Percentiles rank a stretch among this genome's conserved stretches.
Conservation (phyloP, 2,797 vertebrate species). For the Lepilemur septentrionalis region DNA sequence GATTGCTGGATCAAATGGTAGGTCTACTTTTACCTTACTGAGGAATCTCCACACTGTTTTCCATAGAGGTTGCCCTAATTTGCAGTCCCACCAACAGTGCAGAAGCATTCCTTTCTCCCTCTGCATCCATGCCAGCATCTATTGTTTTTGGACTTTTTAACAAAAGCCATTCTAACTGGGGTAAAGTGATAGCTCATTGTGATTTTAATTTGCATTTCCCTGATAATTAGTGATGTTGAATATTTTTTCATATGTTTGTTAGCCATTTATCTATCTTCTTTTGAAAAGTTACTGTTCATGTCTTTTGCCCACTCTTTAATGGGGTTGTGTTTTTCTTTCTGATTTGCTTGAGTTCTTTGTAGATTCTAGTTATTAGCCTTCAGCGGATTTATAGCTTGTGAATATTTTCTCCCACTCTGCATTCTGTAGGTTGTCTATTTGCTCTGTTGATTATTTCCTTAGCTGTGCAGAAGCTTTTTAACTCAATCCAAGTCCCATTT, state of each 20-base stretch:
- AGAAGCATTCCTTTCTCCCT: neutral
- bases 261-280: neutral
- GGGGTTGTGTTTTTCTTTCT: neutral
- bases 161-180: neutral
- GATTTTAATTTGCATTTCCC: neutral
- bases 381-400: neutral
- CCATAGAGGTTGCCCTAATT: neutral
- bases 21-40: neutral
- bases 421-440: neutral
- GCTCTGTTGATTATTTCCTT: neutral
- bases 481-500: neutral
- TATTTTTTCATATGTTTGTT: neutral
- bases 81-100: neutral
- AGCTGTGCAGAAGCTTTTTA: neutral
- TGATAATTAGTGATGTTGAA: neutral
- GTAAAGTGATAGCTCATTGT: neutral
- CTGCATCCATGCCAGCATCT: neutral
- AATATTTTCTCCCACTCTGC: neutral
- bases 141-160: neutral
- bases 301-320: neutral
- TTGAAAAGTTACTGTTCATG: neutral
- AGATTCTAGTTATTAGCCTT: neutral
- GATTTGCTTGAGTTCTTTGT: neutral
- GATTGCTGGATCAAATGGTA: neutral
- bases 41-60: neutral